A percentile compares a stretch with the other conserved stretches of the same genome.
Evolutionary conservation across 2,888 invertebrate species (phyloP).

Genomic region (Adineta ricciae): DNA sequence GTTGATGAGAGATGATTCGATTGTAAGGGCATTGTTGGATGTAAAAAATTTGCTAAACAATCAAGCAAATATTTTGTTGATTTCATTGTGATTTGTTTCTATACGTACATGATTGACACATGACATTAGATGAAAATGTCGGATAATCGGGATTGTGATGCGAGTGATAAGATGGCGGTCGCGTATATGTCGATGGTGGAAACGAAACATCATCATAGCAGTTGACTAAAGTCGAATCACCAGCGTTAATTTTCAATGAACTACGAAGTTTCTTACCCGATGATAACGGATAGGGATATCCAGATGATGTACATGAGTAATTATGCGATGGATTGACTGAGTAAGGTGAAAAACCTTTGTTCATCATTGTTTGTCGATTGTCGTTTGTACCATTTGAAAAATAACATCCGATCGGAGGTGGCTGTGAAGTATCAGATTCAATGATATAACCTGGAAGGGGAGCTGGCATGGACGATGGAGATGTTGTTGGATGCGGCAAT

Average conservation of each 20-base stretch:
- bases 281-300: neutral
- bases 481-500: neutral
- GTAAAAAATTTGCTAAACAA: neutral
- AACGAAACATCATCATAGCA: constrained; percentile 11
- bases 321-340: neutral
- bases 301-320: neutral
- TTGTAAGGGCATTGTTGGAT: neutral
- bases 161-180: constrained; percentile 5
- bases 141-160: neutral
- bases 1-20: neutral
- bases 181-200: neutral
- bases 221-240: neutral
- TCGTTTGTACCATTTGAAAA: neutral
- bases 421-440: neutral
- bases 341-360: neutral
- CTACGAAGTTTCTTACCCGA: neutral
- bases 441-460: neutral
- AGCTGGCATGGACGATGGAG: neutral
- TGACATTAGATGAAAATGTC: neutral
- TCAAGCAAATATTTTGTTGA: neutral
- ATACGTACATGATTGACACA: constrained; percentile 19
- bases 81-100: neutral
- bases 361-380: neutral
- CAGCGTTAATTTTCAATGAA: neutral
- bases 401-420: neutral